Evolutionary conservation across 2,113 vertebrate species (phyloP), one percentile per base, ranked within the genome.

Genomic region (Scolopax mira): DNA sequence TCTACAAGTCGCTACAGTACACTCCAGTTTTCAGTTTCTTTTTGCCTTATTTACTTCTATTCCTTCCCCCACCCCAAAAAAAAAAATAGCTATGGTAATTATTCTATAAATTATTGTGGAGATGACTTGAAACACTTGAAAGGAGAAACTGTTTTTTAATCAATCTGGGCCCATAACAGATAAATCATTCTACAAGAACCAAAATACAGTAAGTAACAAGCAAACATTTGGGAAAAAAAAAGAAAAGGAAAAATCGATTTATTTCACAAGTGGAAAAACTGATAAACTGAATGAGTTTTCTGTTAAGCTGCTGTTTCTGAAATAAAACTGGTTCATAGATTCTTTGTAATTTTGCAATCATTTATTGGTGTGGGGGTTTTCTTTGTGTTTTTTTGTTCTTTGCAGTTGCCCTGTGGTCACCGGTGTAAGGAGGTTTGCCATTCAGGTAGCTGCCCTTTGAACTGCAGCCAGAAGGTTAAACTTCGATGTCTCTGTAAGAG

Each of bases 401-500:
- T 95, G 51, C 51, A 99, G 99, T 96, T 99, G 97, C 94, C 97
- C 46, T 99, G 99, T 96, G 99, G 99, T 64, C 99, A 99, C 94
- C 98, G 99, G 62, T 99, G 99, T 97, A 99, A 99, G 93, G 98
- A 98, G 95, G 87, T 98, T 73, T 99, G 99, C 93, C 99, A 99
- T 95, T 97, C 98, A 33, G 99, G 98, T 52, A 96, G 92, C 67
- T 99, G 99, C 96, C 98, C 97, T 83, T 97, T 97, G 85, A 98
- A 96, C 70, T 99, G 99, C 96, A 98, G 96, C 85, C 99, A 99
- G 97, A 99, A 98, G 94, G 99, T 99, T 78, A 99, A 99, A 94
- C 96, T 99, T 67, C 97, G 98, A 51, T 99, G 99, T 96, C 98
- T 99, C 70, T 99, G 99, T 96, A 99, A 98, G 93, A 99, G 99